phyloP scores from a whole-genome alignment of 2,113 vertebrate genomes.

The Nanorana parkeri region DNA sequence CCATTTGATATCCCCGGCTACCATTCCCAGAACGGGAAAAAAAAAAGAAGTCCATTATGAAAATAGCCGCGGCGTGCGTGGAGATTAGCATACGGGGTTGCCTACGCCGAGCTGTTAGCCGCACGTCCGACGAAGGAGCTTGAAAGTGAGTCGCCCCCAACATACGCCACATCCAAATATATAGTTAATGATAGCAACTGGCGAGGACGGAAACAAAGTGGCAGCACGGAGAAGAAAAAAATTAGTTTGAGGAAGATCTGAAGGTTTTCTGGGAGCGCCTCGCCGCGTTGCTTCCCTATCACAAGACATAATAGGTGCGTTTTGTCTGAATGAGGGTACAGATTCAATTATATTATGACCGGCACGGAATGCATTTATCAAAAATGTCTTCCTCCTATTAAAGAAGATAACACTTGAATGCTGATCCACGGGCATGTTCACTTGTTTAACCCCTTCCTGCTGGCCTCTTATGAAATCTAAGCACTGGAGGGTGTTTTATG shows the following conservation, averaged over 20 bases:
- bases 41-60: background rate
- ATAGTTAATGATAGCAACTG: background rate
- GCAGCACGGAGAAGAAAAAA: background rate
- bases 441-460: too few species aligned
- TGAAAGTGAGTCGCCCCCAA: background rate
- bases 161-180: background rate
- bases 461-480: too few species aligned
- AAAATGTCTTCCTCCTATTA: too few species aligned
- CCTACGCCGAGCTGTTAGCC: background rate
- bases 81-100: background rate
- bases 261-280: too few species aligned
- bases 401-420: too few species aligned
- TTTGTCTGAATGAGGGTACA: too few species aligned
- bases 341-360: too few species aligned
- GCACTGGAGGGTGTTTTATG: too few species aligned
- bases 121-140: background rate
- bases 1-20: conserved; percentile 19
- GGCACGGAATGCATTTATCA: too few species aligned
- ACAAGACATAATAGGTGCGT: too few species aligned
- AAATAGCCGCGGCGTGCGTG: background rate
- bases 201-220: background rate
- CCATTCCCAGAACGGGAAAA: background rate
- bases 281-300: too few species aligned
- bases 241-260: background rate
- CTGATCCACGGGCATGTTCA: too few species aligned